Base-by-base conservation (phyloP, 2,113 vertebrate genomes). In the Hemiscyllium ocellatum region DNA sequence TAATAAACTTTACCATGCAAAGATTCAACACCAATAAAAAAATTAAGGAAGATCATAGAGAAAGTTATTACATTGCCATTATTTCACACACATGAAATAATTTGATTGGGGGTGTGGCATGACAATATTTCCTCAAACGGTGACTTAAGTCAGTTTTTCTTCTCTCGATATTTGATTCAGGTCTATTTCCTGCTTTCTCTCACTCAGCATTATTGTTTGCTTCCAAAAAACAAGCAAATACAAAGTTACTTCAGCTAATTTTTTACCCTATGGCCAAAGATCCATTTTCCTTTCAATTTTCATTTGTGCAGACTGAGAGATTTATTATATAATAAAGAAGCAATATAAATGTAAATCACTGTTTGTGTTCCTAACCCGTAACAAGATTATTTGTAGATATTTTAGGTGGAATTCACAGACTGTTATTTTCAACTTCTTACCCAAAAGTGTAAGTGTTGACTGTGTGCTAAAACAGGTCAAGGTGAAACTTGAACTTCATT, bases 81-180 rank as follows among this genome's bases (percentile, higher is more conserved):
- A 80, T 80, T 80, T 80, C 33, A n/a, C 76, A 80, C n/a, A 17
- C 17, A 37, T 80, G 33, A n/a, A 29, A 80, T 17, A 15, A 37
- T 37, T 15, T n/a, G n/a, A n/a, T n/a, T 78, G 76, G 33, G 33
- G 33, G n/a, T 15, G 17, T 37, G n/a, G 76, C 33, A 29, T 78
- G 29, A 80, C 33, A 80, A 80, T n/a, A 37, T 33, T 33, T 78
- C 33, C 76, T 80, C 15, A 80, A 33, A 37, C 3, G 33, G 2
- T 80, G 70, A 37, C 15, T 80, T 80, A 80, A 80, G 76, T 80
- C 76, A 80, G 76, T 80, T 80, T 80, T 80, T n/a, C n/a, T 80
- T 80, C 29, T 3, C 29, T 12, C 13, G 76, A 12, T 78, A 37
- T 37, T 78, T 78, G 76, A 78, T n/a, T 78, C 37, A 24, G 76